Base-by-base conservation (phyloP, 1,140 invertebrate genomes). In the Solenopsis fugax region DNA sequence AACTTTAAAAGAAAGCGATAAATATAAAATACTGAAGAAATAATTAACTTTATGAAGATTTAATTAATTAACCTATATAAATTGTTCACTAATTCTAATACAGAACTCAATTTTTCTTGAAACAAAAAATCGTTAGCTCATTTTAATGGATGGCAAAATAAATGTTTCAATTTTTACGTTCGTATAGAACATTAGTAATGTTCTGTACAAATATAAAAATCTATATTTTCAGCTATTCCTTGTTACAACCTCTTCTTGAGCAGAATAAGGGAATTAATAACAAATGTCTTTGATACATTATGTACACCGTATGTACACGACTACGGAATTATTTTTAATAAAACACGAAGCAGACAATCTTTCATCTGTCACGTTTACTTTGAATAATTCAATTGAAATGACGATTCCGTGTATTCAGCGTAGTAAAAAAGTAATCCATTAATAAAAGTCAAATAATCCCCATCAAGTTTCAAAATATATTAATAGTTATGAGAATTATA, bases 401-500 rank as follows among this genome's bases (percentile, higher is more conserved):
- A 41, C 9, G n/a, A 50, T 50, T 69, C n/a, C 50, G 4, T 21
- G 12, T 24, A n/a, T 7, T 41, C 41, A 3, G 41, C 29, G 41
- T 41, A 41, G 41, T 41, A 41, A 41, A 41, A 24, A 69, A 48
- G n/a, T 69, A 50, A 69, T 69, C 65, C n/a, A 69, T 69, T 48
- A 69, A 69, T 50, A 48, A 48, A 69, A 48, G 12, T 50, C 21
- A 69, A 69, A 37, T 29, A 48, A 48, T 24, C 0, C n/a, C n/a
- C 16, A n/a, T 52, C 18, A 18, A 45, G 16, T 6, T 6, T 18
- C 13, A 52, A 52, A 52, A 10, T 29, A 50, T 18, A 72, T 48
- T 48, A 69, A 48, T 41, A 48, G 18, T 48, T n/a, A n/a, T 34
- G 10, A 34, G 24, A 29, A 12, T 64, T 45, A 64, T 13, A 78